Conservation (phyloP, 2,113 vertebrate genomes). For the Pseudonaja textilis region DNA sequence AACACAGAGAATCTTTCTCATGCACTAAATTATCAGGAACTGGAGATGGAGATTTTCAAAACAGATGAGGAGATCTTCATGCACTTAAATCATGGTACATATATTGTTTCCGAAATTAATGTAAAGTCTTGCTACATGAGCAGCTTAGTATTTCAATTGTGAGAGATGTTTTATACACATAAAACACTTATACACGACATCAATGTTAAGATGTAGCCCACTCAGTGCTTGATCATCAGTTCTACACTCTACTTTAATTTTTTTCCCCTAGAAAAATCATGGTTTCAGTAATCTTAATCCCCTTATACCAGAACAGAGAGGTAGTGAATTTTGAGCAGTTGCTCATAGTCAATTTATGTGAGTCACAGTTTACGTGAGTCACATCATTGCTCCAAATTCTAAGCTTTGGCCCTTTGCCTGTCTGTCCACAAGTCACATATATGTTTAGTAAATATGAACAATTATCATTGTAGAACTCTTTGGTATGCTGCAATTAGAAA, state of each 20-base stretch:
- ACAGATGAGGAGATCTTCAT: not conserved
- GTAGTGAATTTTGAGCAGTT: not conserved
- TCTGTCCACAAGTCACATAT: not conserved
- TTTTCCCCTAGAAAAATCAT: not conserved
- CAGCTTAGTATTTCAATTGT: not conserved
- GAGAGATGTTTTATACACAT: not conserved
- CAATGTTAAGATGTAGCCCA: not conserved
- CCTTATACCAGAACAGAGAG: not conserved
- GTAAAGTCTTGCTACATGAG: not conserved
- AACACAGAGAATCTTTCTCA: not conserved
- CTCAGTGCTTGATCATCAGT: not conserved
- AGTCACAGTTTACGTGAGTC: not conserved
- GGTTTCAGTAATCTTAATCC: not conserved
- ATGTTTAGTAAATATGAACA: not conserved
- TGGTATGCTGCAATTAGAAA: not conserved
- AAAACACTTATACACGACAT: not conserved
- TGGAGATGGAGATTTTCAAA: not conserved
- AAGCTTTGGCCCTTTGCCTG: not conserved
- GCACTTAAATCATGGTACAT: not conserved
- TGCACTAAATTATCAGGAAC: not conserved
- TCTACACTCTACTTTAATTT: not conserved
- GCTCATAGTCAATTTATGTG: not conserved
- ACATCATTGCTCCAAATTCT: not conserved
- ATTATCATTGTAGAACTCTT: not conserved
- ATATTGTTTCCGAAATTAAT: not conserved